A percentile compares a stretch with the other conserved stretches of the same genome.
phyloP scores from a whole-genome alignment of 2,113 vertebrate species.

The Mirounga angustirostris region DNA sequence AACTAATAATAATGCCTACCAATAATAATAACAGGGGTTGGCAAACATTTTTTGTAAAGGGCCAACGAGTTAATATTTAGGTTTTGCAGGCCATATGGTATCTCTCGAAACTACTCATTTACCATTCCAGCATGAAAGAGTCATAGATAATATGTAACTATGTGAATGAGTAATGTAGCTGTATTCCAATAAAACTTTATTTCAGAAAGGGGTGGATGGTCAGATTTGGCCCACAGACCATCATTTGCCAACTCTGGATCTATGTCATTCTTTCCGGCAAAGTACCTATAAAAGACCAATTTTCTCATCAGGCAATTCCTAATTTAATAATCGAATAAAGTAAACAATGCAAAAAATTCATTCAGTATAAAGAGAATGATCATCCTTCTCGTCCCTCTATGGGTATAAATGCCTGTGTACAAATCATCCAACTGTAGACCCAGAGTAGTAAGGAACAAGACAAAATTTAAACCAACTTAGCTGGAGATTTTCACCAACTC shows the following conservation, averaged over 20 bases:
- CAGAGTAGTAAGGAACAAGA: neutral
- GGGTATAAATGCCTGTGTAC: neutral
- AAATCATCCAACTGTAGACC: neutral
- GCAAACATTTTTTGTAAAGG: neutral
- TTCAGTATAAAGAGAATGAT: neutral
- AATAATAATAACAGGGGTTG: neutral
- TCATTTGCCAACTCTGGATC: neutral
- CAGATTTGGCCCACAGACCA: neutral
- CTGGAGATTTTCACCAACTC: neutral
- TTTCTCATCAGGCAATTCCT: neutral
- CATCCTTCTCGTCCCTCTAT: neutral
- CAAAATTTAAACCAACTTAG: neutral
- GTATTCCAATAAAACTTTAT: neutral
- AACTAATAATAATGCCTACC: too few relatives aligned
- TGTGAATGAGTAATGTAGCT: neutral
- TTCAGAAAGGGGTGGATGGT: neutral
- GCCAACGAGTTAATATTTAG: neutral
- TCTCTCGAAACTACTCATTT: neutral
- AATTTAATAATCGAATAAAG: neutral
- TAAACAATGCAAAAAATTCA: neutral
- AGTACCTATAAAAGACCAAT: neutral
- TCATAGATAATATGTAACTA: neutral
- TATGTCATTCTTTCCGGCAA: neutral
- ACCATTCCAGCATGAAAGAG: neutral
- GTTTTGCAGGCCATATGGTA: neutral